phyloP scores from a whole-genome alignment of 2,113 vertebrate genomes.

The Xerus inauris region DNA sequence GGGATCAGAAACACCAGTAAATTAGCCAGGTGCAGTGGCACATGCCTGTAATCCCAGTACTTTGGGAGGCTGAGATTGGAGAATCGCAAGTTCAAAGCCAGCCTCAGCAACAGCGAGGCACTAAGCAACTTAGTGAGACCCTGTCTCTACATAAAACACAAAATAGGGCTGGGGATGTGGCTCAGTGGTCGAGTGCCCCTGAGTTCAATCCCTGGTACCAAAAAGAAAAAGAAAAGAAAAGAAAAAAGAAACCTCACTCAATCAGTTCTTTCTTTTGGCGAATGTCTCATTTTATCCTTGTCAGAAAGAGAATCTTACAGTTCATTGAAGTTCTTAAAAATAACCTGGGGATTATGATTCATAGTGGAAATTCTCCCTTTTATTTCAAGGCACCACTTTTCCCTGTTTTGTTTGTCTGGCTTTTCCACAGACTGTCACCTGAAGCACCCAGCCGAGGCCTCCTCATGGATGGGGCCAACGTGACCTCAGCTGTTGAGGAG shows the following conservation, averaged over 20 bases:
- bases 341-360: not conserved
- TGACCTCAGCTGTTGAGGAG: conserved; percentile 71
- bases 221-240: too few species aligned
- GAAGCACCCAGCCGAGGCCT: conserved; percentile 71
- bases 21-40: too few species aligned
- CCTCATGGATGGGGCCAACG: conserved; percentile 84
- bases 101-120: too few species aligned
- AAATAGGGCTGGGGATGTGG: too few species aligned
- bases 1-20: not conserved
- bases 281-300: not conserved
- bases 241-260: not conserved
- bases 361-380: not conserved
- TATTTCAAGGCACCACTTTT: not conserved
- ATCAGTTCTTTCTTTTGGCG: not conserved
- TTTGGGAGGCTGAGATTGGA: too few species aligned
- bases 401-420: conserved; percentile 75
- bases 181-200: too few species aligned
- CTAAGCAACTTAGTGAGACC: too few species aligned
- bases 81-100: too few species aligned
- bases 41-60: too few species aligned
- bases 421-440: conserved; percentile 79
- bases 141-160: too few species aligned
- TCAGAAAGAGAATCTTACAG: not conserved
- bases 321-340: not conserved
- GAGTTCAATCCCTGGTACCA: too few species aligned